phyloP scores from a whole-genome alignment of 2,113 vertebrate species.

The Scytalopus superciliaris region DNA sequence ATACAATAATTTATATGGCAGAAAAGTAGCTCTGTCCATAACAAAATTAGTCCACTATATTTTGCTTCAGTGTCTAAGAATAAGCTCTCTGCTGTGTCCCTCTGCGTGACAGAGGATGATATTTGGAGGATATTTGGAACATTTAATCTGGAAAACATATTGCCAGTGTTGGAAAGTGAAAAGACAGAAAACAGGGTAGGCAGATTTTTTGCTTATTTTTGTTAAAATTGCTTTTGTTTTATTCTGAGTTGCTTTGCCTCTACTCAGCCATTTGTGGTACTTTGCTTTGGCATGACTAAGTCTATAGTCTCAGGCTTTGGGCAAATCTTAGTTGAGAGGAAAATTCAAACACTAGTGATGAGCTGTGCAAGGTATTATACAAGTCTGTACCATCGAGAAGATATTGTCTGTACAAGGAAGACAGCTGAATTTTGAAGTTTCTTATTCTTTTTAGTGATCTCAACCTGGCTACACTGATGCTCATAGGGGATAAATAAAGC shows the following conservation, averaged over 20 bases:
- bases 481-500: rapidly evolving
- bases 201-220: not conserved
- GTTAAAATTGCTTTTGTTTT: not conserved
- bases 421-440: not conserved
- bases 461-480: not conserved
- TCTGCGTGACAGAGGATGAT: not conserved
- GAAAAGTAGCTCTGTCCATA: not conserved
- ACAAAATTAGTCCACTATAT: not conserved
- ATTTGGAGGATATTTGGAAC: not conserved
- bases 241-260: not conserved
- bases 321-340: not conserved
- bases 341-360: not conserved
- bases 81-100: not conserved
- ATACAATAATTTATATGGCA: not conserved
- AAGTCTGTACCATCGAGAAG: not conserved
- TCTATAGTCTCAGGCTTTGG: not conserved
- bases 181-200: not conserved
- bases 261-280: not conserved
- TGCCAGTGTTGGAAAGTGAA: not conserved
- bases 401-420: not conserved
- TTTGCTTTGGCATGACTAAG: not conserved
- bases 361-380: not conserved
- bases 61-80: not conserved
- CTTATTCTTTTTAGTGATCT: not conserved
- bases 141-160: not conserved